Evolutionary conservation across 2,888 invertebrate species (phyloP), one percentile per base, ranked within the genome.

Genomic region (Stomorhina lunata): DNA sequence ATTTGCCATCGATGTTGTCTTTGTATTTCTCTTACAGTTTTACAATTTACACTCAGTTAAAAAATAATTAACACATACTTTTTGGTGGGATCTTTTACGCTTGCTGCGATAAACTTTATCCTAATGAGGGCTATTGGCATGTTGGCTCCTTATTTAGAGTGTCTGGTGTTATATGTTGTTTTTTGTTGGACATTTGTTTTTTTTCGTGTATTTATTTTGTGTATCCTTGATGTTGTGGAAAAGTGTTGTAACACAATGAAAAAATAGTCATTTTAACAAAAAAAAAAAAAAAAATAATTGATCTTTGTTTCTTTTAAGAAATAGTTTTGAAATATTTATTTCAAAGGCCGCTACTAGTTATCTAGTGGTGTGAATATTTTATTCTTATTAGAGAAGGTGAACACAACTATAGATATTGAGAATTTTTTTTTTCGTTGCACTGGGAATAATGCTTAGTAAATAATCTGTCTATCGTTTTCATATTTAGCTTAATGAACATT

Each of bases 151-250:
- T 57, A 45, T 57, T 80, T 57, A 53, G 15, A 79, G 72, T 69
- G 59, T 73, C 78, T 73, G 76, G 57, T 55, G 53, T 66, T 77
- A 55, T 72, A 75, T 73, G 59, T 65, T 72, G 37, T 79, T 66
- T 69, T 79, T 59, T 40, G 45, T 79, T 79, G 20, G 27, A 25
- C 15, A n/a, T n/a, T n/a, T n/a, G n/a, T 43, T 43, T 40, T 59
- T 73, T 63, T 73, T 45, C 45, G 10, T 68, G 17, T 22, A 25
- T 72, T 83, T 76, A 66, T 68, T 78, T 79, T 81, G 86, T 87
- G 88, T 87, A 88, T 88, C 87, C 87, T 90, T 87, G 89, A 88
- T 90, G 89, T 90, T 89, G 89, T 90, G 87, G 91, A 87, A 88
- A 86, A 87, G 86, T 89, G 88, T 87, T 86, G 55, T 78, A 71